Conservation (phyloP, 2,888 invertebrate genomes). For the Drosophila anceps region DNA sequence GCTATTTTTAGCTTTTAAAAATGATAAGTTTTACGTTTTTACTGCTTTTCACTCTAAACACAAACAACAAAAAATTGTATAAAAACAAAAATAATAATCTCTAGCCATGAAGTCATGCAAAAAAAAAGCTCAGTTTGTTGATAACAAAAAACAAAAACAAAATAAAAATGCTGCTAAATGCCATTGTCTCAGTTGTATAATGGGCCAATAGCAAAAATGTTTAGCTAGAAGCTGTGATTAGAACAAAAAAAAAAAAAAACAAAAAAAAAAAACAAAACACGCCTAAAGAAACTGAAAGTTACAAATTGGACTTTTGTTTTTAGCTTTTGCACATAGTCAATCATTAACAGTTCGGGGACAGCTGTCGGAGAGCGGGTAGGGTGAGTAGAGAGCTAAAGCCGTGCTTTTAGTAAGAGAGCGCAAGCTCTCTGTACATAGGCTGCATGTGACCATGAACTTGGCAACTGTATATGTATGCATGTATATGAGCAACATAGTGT, state of each 20-base stretch:
- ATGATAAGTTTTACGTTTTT: constrained; percentile 32
- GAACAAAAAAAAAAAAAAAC: constrained; percentile 16
- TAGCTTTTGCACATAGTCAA: constrained; percentile 18
- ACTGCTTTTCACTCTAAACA: constrained; percentile 4
- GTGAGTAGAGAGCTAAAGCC: constrained; percentile 8
- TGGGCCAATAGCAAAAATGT: constrained; percentile 7
- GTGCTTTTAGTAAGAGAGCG: constrained; percentile 55
- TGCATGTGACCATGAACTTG: constrained; percentile 80
- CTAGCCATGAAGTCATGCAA: constrained; percentile 62
- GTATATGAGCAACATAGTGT: constrained; percentile 1
- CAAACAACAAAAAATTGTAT: constrained; percentile 29
- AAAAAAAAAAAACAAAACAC: constrained; percentile 31
- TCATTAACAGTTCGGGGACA: constrained; percentile 40
- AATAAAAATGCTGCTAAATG: constrained; percentile 14
- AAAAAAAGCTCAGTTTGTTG: constrained; percentile 33
- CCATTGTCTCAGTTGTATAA: constrained; percentile 26
- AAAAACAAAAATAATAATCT: constrained; percentile 38
- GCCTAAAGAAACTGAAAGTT: constrained; percentile 63
- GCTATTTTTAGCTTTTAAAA: constrained; percentile 49
- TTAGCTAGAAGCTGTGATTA: constrained; percentile 17
- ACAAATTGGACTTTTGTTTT: constrained; percentile 37
- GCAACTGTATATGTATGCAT: constrained; percentile 40
- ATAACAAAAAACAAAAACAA: constrained; percentile 24
- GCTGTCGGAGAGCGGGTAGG: constrained; percentile 23
- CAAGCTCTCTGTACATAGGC: constrained; percentile 53